Percentiles rank a stretch among this genome's conserved stretches.
Evolutionary conservation across 2,113 vertebrate genomes (phyloP).

Genomic region (Pseudonaja textilis): DNA sequence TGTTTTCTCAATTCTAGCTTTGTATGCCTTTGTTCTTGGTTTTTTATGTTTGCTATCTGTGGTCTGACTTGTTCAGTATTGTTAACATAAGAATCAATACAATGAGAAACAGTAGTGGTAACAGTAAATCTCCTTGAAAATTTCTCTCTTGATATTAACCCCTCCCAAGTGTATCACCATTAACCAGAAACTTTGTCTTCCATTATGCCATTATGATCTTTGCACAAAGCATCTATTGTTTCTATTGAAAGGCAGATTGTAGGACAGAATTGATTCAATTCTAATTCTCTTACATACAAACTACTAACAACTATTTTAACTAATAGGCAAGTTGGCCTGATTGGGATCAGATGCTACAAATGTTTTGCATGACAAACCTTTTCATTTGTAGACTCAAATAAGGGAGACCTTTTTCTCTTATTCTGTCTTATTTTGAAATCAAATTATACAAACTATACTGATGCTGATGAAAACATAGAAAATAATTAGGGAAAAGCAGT

Average conservation of each 20-base stretch:
- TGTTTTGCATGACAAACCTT: background rate
- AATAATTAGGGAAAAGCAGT: background rate
- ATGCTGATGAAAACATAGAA: constrained; percentile 12
- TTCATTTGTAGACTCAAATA: background rate
- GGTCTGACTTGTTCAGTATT: background rate
- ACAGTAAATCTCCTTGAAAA: background rate
- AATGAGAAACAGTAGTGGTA: background rate
- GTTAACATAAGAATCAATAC: background rate
- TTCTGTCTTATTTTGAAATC: background rate
- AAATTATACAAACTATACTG: background rate
- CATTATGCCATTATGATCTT: background rate
- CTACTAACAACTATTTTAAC: background rate
- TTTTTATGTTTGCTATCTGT: background rate
- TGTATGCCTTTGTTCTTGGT: background rate
- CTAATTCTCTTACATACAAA: background rate
- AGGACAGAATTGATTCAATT: background rate
- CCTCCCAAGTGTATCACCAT: background rate
- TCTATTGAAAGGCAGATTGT: background rate
- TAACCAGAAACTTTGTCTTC: background rate
- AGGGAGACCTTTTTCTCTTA: background rate
- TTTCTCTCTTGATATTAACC: background rate
- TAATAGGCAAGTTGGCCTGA: background rate
- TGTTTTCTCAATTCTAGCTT: background rate
- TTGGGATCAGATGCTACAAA: background rate
- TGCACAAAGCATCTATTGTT: background rate